Conservation (phyloP, 2,113 vertebrate species). For the Phycodurus eques region DNA sequence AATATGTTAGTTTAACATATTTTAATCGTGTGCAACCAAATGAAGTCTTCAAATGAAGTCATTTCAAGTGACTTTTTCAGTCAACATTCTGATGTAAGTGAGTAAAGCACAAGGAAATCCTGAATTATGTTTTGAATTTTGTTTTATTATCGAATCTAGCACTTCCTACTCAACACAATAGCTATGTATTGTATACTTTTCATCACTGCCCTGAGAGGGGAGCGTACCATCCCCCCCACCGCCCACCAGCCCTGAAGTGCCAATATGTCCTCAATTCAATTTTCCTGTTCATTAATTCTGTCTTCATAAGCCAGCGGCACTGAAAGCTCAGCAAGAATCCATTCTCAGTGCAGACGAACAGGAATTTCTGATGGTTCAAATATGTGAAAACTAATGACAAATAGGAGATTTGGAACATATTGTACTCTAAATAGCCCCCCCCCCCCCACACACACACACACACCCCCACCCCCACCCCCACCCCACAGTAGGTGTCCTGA, state of each 20-base stretch:
- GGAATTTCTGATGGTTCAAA: conserved; percentile 14
- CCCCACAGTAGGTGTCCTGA: not conserved
- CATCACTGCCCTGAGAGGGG: conserved; percentile 12
- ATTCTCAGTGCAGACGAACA: not conserved
- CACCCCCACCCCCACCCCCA: no score
- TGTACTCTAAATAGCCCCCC: not conserved
- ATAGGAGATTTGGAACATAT: conserved; percentile 8
- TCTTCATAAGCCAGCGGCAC: conserved; percentile 35
- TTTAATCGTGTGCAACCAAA: no score
- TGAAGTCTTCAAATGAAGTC: no score
- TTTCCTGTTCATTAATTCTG: conserved; percentile 60
- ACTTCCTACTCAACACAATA: not conserved
- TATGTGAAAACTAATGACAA: conserved; percentile 37
- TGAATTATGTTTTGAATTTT: no score
- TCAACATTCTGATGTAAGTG: no score
- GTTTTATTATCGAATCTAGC: no score
- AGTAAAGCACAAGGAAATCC: no score
- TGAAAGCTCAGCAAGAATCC: conserved; percentile 53
- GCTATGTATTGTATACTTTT: not conserved
- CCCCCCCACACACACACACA: no score
- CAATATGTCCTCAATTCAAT: conserved; percentile 51
- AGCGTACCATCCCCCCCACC: not conserved
- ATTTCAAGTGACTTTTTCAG: no score
- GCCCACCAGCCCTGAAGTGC: conserved; percentile 6
- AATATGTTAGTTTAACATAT: no score